Percentiles rank a stretch among this genome's conserved stretches.
Conservation (phyloP, 2,797 vertebrate species). For the Otolemur crassicaudatus region DNA sequence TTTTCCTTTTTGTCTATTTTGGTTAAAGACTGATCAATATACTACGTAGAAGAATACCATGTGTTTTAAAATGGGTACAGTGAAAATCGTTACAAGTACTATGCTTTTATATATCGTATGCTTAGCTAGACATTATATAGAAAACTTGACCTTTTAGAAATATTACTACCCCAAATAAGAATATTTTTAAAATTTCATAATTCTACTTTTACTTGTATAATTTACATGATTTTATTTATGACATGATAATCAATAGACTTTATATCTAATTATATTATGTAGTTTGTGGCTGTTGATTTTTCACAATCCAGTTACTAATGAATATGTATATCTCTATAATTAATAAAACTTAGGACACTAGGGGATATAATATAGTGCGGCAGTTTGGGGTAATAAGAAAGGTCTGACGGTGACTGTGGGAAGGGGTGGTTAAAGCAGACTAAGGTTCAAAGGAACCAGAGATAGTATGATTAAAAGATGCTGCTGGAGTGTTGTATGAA, state of each 20-base stretch:
- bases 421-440: not conserved
- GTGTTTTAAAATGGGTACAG: slow-evolving; percentile 24
- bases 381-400: not conserved
- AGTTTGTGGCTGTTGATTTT: not conserved
- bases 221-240: not conserved
- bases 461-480: not conserved
- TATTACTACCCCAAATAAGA: not conserved
- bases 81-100: slow-evolving; percentile 44
- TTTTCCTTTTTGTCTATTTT: slow-evolving; percentile 79
- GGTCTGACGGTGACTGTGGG: not conserved
- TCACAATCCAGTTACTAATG: not conserved
- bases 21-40: slow-evolving; percentile 77
- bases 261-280: slow-evolving; percentile 29
- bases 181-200: slow-evolving; percentile 13
- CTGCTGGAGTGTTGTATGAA: not conserved
- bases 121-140: slow-evolving; percentile 4
- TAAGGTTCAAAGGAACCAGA: not conserved
- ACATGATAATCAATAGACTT: not conserved
- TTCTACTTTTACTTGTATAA: not conserved
- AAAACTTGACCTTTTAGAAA: not conserved
- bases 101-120: slow-evolving; percentile 10
- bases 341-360: not conserved
- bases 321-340: not conserved
- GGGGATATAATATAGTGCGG: not conserved
- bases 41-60: slow-evolving; percentile 37